Evolutionary conservation across 2,113 vertebrate genomes (phyloP).

Genomic region (Cavia porcellus): DNA sequence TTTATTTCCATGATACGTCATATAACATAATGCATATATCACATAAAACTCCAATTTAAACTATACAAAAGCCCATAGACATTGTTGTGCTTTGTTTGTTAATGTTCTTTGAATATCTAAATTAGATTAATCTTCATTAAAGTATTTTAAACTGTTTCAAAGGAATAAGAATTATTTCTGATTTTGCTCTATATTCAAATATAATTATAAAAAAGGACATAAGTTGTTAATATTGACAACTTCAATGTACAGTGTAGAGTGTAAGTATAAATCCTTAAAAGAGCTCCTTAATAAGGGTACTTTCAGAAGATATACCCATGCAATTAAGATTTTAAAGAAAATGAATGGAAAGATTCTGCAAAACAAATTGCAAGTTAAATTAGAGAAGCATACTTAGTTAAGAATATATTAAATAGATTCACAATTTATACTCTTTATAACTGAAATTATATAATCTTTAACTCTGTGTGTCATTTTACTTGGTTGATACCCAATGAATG

Average conservation of each 20-base stretch:
- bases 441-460: constrained; percentile 34
- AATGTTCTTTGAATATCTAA: constrained; percentile 3
- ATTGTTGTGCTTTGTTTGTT: constrained; percentile 16
- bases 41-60: background rate
- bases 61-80: background rate
- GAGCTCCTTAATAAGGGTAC: constrained; percentile 31
- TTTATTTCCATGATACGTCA: background rate
- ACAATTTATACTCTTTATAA: constrained; percentile 56
- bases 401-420: constrained; percentile 81
- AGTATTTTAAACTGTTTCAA: constrained; percentile 57
- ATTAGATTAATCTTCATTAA: constrained; percentile 44
- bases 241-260: constrained; percentile 7
- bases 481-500: constrained; percentile 67
- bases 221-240: constrained; percentile 48
- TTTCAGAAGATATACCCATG: constrained; percentile 62
- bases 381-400: constrained; percentile 77
- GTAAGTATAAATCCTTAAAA: constrained; percentile 63
- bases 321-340: constrained; percentile 66
- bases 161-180: constrained; percentile 23
- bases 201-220: background rate
- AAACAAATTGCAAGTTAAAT: constrained; percentile 73
- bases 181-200: constrained; percentile 53
- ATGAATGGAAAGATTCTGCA: constrained; percentile 74
- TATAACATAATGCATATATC: background rate
- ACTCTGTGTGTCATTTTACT: background rate